These are phyloP conservation scores for Pristionchus fissidentatus DNA, from an alignment of 2,888 invertebrate species.

Conservation along the genomic window DNA sequence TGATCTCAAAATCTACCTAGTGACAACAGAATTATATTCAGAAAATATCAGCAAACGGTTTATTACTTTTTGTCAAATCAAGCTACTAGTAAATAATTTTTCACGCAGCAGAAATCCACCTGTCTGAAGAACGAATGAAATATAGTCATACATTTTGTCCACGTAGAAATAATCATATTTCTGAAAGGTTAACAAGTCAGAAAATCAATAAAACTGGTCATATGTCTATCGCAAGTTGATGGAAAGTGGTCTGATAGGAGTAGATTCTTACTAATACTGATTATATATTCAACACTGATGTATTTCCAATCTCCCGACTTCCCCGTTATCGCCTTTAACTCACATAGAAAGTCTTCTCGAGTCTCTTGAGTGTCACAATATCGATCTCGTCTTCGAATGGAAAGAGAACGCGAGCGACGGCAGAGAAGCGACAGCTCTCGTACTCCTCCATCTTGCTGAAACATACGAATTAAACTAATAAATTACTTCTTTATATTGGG, in stretches of 20 bases:
- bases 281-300: neutral
- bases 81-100: too few species aligned
- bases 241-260: too few species aligned
- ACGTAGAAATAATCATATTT: neutral
- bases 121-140: too few species aligned
- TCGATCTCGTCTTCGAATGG: neutral
- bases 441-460: conserved; percentile 47
- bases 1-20: too few species aligned
- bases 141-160: too few species aligned
- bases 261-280: too few species aligned
- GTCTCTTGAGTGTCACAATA: neutral
- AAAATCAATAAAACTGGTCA: neutral
- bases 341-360: conserved; percentile 41
- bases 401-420: neutral
- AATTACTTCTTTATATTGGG: too few species aligned
- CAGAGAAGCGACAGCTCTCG: conserved; percentile 27
- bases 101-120: too few species aligned
- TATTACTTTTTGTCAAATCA: neutral
- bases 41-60: neutral
- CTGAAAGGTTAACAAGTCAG: neutral
- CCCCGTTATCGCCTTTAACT: neutral
- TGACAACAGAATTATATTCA: neutral
- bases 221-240: too few species aligned
- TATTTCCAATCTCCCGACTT: neutral
- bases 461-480: neutral